Evolutionary conservation across 2,113 vertebrate species (phyloP).

Genomic region (Brevimyrus niger): DNA sequence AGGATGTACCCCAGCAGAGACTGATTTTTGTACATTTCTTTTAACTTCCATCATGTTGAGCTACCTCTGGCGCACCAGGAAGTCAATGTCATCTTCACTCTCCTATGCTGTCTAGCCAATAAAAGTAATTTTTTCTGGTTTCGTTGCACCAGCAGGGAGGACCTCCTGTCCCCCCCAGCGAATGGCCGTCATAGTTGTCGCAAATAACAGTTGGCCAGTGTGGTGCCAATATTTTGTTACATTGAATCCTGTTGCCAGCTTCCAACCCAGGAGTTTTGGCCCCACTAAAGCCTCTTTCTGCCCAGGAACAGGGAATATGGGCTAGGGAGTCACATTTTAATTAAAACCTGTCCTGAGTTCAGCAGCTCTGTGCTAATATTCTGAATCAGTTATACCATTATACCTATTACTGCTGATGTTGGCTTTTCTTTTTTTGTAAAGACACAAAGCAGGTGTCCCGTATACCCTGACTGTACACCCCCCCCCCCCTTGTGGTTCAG

Average conservation of each 20-base stretch:
- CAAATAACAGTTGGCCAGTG: not conserved
- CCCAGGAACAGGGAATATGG: not conserved
- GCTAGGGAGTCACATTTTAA: not conserved
- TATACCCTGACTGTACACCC: not conserved
- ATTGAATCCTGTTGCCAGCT: not conserved
- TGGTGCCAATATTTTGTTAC: not conserved
- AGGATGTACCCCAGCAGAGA: not conserved
- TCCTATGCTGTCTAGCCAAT: not conserved
- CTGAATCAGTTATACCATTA: not conserved
- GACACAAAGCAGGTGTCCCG: not conserved
- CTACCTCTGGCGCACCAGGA: not conserved
- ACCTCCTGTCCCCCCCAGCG: not conserved
- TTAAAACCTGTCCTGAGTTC: not conserved
- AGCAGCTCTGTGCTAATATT: not conserved
- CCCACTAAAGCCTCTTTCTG: not conserved
- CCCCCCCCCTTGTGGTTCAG: not conserved
- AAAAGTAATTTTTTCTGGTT: not conserved
- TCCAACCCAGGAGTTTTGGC: not conserved
- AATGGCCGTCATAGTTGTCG: not conserved
- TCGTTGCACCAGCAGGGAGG: not conserved
- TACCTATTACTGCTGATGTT: not conserved
- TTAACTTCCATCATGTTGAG: not conserved
- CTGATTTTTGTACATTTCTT: not conserved
- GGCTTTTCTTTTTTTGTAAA: not conserved
- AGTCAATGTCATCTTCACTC: not conserved